These are phyloP conservation scores for Todiramphus saurophagus DNA, from an alignment of 2,113 vertebrate genomes.

Conservation along the genomic window DNA sequence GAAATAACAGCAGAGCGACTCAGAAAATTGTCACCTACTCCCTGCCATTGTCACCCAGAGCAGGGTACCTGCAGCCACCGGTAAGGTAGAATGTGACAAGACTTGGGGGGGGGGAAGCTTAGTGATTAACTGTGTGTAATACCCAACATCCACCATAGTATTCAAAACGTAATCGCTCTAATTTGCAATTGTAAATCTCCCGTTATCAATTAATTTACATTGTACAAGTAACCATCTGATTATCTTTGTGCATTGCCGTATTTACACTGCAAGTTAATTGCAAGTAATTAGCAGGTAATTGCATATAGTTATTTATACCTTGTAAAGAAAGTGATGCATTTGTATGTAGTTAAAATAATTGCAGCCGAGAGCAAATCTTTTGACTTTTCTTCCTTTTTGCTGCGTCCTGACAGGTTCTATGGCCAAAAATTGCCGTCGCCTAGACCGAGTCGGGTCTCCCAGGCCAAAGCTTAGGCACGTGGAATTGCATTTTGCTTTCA, in stretches of 20 bases:
- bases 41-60: neutral
- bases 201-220: conserved; percentile 76
- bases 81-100: neutral
- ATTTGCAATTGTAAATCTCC: conserved; percentile 63
- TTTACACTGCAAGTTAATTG: conserved; percentile 52
- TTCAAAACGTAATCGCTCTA: conserved; percentile 21
- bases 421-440: neutral
- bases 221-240: conserved; percentile 70
- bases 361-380: neutral
- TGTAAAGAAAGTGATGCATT: conserved; percentile 28
- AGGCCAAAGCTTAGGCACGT: neutral
- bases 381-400: neutral
- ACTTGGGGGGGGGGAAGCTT: neutral
- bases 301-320: conserved; percentile 62
- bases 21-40: neutral
- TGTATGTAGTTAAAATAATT: conserved; percentile 59
- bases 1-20: neutral
- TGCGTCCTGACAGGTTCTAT: neutral
- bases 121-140: neutral
- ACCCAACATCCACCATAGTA: neutral
- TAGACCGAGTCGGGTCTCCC: neutral
- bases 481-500: neutral
- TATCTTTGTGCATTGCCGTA: conserved; percentile 46
- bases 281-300: conserved; percentile 74
- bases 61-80: neutral